Evolutionary conservation across 1,140 invertebrate species (phyloP).

Genomic region (Bombus ignitus): DNA sequence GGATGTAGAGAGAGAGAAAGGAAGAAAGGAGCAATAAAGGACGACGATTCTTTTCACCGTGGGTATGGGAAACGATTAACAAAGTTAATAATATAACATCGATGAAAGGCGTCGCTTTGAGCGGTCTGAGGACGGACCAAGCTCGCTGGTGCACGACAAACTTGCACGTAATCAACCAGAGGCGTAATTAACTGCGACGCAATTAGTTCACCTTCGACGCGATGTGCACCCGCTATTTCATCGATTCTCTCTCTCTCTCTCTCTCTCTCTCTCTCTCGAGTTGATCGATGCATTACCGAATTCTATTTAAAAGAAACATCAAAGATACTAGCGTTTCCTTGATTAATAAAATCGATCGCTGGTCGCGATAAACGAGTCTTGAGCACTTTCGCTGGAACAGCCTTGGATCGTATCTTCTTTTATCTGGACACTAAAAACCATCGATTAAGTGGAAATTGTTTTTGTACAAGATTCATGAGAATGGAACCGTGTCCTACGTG

Average conservation of each 20-base stretch:
- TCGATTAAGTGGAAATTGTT: background rate
- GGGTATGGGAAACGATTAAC: constrained; percentile 9
- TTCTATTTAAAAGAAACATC: background rate
- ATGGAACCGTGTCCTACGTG: background rate
- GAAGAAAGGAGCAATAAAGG: background rate
- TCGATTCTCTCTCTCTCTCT: background rate
- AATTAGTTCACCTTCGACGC: constrained; percentile 51
- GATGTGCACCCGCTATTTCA: constrained; percentile 9
- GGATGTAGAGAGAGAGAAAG: background rate
- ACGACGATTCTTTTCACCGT: background rate
- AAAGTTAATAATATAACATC: constrained; percentile 47
- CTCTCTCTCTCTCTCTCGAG: background rate
- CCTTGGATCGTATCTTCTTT: background rate
- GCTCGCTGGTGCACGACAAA: constrained; percentile 44
- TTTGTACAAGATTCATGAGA: background rate
- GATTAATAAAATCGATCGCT: background rate
- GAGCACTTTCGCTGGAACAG: background rate
- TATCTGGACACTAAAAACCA: background rate
- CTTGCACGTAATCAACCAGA: constrained; percentile 30
- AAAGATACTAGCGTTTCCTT: background rate
- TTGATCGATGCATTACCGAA: background rate
- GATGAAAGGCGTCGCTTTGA: constrained; percentile 38
- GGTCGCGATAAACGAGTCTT: background rate
- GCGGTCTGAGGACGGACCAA: background rate
- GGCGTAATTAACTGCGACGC: constrained; percentile 58